phyloP scores from a whole-genome alignment of 2,113 vertebrate genomes.

The Poeciliopsis prolifica region DNA sequence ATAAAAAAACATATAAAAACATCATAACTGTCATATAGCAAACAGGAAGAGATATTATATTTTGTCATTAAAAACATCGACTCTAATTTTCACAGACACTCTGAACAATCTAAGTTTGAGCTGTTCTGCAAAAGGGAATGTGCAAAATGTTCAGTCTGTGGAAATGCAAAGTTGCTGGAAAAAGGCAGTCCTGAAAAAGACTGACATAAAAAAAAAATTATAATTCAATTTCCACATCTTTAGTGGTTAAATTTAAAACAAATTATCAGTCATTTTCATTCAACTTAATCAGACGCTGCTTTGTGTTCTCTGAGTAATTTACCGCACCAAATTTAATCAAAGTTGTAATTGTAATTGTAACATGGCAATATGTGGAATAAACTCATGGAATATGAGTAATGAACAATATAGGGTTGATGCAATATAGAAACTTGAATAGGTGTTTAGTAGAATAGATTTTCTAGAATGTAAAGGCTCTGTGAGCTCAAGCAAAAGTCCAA shows the following conservation, averaged over 20 bases:
- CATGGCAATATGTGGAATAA: neutral
- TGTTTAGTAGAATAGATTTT: neutral
- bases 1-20: too few relatives aligned
- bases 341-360: neutral
- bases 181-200: neutral
- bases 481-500: neutral
- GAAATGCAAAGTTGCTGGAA: neutral
- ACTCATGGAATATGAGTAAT: too few relatives aligned
- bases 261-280: too few relatives aligned
- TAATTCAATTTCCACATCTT: neutral
- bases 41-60: too few relatives aligned
- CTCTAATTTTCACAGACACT: too few relatives aligned
- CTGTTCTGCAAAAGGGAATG: too few relatives aligned
- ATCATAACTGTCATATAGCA: too few relatives aligned
- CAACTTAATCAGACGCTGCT: too few relatives aligned
- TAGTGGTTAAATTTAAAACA: neutral
- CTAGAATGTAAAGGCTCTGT: neutral
- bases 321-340: neutral
- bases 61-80: too few relatives aligned
- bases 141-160: neutral
- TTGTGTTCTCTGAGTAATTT: neutral
- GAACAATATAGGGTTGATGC: neutral
- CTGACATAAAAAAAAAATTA: neutral
- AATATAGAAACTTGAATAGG: neutral
- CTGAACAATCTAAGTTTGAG: too few relatives aligned